Evolutionary conservation across 2,113 vertebrate genomes (phyloP).

Genomic region (Sylvilagus bachmani): DNA sequence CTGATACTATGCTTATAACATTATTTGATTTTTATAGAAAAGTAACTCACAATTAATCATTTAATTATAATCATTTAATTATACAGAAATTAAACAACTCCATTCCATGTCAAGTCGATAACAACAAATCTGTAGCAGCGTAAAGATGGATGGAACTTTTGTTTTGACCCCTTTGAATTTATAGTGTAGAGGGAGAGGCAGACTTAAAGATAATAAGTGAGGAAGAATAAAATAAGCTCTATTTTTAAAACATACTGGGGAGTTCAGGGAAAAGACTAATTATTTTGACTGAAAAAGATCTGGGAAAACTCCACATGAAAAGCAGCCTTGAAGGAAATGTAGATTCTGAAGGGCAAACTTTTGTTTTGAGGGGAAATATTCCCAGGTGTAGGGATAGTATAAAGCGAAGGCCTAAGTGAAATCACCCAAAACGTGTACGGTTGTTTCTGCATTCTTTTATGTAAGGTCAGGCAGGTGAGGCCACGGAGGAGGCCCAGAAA

Average conservation of each 20-base stretch:
- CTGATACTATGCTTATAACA: not conserved
- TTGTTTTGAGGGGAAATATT: not conserved
- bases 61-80: too few relatives aligned
- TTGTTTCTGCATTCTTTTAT: not conserved
- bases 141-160: not conserved
- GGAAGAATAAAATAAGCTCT: slow-evolving; percentile 34
- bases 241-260: not conserved
- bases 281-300: not conserved
- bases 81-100: not conserved
- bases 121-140: not conserved
- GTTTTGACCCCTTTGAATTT: not conserved
- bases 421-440: not conserved
- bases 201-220: not conserved
- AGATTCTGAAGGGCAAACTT: not conserved
- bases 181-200: not conserved
- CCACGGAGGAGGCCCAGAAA: not conserved
- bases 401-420: not conserved
- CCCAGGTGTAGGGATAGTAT: not conserved
- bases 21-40: slow-evolving; percentile 5
- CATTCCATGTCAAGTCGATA: not conserved
- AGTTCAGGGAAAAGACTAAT: not conserved
- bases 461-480: not conserved
- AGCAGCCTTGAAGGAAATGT: not conserved
- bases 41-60: too few relatives aligned
- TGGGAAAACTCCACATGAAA: not conserved